A percentile compares a stretch with the other conserved stretches of the same genome.
Evolutionary conservation across 2,797 vertebrate species (phyloP).

Genomic region (Coregonus ussuriensis): DNA sequence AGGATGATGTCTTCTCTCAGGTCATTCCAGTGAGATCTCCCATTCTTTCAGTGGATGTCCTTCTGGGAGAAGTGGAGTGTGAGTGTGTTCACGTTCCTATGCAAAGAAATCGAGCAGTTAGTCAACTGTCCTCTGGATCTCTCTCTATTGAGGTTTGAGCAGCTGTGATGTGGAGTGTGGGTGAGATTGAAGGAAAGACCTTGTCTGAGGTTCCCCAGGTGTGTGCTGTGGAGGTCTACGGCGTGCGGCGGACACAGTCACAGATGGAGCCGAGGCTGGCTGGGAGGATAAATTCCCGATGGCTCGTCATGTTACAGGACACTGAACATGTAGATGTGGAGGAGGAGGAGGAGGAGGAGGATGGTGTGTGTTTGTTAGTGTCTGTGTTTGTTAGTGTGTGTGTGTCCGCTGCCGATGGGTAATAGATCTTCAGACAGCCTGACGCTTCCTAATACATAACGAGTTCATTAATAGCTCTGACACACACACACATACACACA

Average conservation of each 20-base stretch:
- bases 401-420: slow-evolving; percentile 44
- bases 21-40: neutral
- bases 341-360: slow-evolving; percentile 31
- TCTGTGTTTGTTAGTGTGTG: neutral
- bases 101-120: neutral
- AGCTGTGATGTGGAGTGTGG: slow-evolving; percentile 15
- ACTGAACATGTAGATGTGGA: slow-evolving; percentile 72
- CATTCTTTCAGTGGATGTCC: neutral
- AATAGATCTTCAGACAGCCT: slow-evolving; percentile 63
- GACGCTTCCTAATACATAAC: slow-evolving; percentile 73
- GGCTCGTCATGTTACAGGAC: slow-evolving; percentile 75
- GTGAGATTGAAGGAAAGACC: neutral
- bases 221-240: slow-evolving; percentile 2
- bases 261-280: slow-evolving; percentile 68
- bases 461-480: slow-evolving; percentile 76
- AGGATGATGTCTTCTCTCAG: slow-evolving; percentile 3
- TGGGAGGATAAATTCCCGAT: slow-evolving; percentile 66
- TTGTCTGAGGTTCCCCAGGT: slow-evolving; percentile 21
- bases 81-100: neutral
- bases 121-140: slow-evolving; percentile 7
- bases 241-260: slow-evolving; percentile 41
- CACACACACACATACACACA: slow-evolving; percentile 58
- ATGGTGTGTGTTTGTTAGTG: neutral
- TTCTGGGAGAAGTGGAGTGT: neutral
- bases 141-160: slow-evolving; percentile 43